Evolutionary conservation across 2,888 invertebrate genomes (phyloP).

Genomic region (Aphelenchoides bicaudatus): DNA sequence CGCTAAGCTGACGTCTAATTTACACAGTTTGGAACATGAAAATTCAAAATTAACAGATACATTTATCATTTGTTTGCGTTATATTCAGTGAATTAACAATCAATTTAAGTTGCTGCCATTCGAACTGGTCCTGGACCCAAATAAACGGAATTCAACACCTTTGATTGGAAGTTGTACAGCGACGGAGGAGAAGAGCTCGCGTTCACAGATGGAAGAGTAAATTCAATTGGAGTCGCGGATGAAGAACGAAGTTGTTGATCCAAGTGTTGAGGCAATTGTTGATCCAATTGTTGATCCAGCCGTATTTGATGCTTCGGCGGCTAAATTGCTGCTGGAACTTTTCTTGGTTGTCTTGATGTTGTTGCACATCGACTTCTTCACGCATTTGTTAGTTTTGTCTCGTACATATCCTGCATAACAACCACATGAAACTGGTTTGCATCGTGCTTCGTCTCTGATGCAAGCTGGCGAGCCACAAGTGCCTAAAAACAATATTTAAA

Average conservation of each 20-base stretch:
- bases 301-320: neutral
- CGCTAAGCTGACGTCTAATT: neutral
- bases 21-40: too few species aligned
- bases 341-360: neutral
- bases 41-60: too few species aligned
- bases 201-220: neutral
- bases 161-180: too few species aligned
- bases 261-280: neutral
- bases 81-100: too few species aligned
- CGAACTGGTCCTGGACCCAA: too few species aligned
- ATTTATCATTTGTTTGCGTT: too few species aligned
- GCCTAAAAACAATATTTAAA: too few species aligned
- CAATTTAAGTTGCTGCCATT: too few species aligned
- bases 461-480: conserved; percentile 26
- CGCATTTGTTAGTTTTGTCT: conserved; percentile 10
- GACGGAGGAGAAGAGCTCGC: too few species aligned
- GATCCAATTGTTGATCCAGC: too few species aligned
- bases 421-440: conserved; percentile 20
- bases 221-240: neutral
- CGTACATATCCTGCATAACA: conserved; percentile 22
- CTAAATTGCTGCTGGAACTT: neutral
- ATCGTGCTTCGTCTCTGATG: conserved; percentile 5
- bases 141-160: too few species aligned
- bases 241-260: neutral
- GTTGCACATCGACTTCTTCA: neutral